Conservation (phyloP, 1,140 invertebrate genomes). For the Drosophila erecta region DNA sequence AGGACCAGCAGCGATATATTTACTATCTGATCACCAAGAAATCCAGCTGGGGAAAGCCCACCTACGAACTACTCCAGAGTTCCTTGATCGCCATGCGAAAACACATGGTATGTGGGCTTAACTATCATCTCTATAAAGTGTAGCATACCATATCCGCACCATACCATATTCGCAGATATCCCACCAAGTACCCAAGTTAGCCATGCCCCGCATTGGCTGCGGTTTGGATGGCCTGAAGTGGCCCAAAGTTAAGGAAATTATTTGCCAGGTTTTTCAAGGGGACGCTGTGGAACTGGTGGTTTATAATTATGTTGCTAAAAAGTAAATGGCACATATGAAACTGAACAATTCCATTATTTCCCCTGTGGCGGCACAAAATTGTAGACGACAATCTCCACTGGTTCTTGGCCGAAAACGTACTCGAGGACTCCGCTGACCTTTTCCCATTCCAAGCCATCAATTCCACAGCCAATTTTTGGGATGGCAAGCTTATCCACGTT, state of each 20-base stretch:
- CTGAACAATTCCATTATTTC: slow-evolving; percentile 18
- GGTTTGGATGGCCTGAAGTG: slow-evolving; percentile 87
- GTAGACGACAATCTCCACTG: slow-evolving; percentile 86
- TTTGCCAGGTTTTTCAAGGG: slow-evolving; percentile 85
- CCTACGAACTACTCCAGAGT: slow-evolving; percentile 80
- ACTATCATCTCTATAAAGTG: neutral
- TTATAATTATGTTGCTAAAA: slow-evolving; percentile 83
- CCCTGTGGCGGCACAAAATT: slow-evolving; percentile 80
- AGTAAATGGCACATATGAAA: slow-evolving; percentile 17
- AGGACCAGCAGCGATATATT: slow-evolving; percentile 85
- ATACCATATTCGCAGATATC: slow-evolving; percentile 63
- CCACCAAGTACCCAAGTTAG: slow-evolving; percentile 85
- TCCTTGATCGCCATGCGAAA: slow-evolving; percentile 83
- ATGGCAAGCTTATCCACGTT: slow-evolving; percentile 86
- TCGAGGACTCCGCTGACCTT: slow-evolving; percentile 85
- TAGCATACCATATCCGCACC: neutral
- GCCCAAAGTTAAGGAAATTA: slow-evolving; percentile 85
- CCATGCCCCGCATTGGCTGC: slow-evolving; percentile 88
- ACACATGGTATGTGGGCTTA: slow-evolving; percentile 74
- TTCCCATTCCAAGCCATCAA: slow-evolving; percentile 87
- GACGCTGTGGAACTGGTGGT: slow-evolving; percentile 84
- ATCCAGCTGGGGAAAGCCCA: slow-evolving; percentile 84
- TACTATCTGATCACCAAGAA: slow-evolving; percentile 87
- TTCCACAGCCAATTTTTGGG: slow-evolving; percentile 88
- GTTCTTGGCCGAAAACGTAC: slow-evolving; percentile 85